phyloP scores from a whole-genome alignment of 2,888 invertebrate genomes.

The Heliconius charithonia region DNA sequence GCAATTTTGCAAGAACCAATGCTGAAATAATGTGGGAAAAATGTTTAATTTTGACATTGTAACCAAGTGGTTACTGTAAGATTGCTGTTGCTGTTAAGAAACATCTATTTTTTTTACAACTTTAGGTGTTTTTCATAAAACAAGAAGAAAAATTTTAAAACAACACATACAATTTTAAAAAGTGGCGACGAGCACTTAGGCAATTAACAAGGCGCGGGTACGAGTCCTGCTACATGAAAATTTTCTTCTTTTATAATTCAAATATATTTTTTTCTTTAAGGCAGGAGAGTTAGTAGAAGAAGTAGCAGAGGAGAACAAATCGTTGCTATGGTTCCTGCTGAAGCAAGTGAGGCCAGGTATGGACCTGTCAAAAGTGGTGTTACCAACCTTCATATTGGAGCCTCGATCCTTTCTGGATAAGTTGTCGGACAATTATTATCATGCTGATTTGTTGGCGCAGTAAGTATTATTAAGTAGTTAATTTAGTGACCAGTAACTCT shows the following conservation, averaged over 20 bases:
- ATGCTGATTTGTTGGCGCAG: slow-evolving; percentile 94
- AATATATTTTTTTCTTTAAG: slow-evolving; percentile 63
- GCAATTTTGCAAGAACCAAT: no score
- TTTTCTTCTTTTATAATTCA: background rate
- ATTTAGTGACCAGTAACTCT: no score
- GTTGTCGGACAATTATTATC: slow-evolving; percentile 96
- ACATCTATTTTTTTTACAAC: no score
- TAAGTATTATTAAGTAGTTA: slow-evolving; percentile 66
- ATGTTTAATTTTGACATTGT: no score
- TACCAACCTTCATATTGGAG: slow-evolving; percentile 97
- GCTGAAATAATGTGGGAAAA: no score
- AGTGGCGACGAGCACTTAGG: no score
- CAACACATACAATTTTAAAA: no score
- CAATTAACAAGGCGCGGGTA: no score
- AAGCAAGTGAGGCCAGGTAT: slow-evolving; percentile 98
- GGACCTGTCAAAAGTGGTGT: slow-evolving; percentile 95
- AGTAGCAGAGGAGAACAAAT: slow-evolving; percentile 97
- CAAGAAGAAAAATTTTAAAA: no score
- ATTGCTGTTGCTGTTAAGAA: no score
- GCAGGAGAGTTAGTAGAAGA: slow-evolving; percentile 95
- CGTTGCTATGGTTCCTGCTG: slow-evolving; percentile 95
- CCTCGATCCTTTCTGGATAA: slow-evolving; percentile 97
- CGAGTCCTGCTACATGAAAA: background rate
- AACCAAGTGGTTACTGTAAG: no score
- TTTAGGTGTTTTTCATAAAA: no score